Evolutionary conservation across 2,113 vertebrate genomes (phyloP), one percentile per base, ranked within the genome.

Genomic region (Anoura caudifer): DNA sequence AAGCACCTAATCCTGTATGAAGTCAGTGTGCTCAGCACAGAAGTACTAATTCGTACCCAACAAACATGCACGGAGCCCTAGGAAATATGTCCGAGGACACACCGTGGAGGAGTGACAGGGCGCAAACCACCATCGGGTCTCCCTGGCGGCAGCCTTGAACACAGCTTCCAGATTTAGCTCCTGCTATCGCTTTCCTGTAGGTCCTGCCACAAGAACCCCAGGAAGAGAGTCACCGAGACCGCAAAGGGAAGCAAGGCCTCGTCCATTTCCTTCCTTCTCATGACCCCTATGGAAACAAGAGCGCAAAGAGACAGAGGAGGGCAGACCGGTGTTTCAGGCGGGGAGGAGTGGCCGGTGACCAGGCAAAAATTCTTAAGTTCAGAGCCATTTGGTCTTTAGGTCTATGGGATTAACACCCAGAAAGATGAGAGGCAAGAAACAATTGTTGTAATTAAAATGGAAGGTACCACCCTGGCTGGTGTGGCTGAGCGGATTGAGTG

Each of bases 131-230:
- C 50, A 1, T 1, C 1, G 1, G 17, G 33, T 1, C 31, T 14
- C 14, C 83, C 67, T 0, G 15, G 33, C 4, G 16, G 45, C 43
- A 16, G 52, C 52, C 24, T 12, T 1, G 43, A 3, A 61, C 61
- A 3, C 1, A 5, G 41, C 54, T 31, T n/a, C 38, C 54, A n/a
- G 63, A 33, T 1, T 7, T 26, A 19, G 77, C 69, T 7, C 2
- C 33, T 0, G 5, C 2, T 26, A 3, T 20, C 3, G 0, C 43
- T 52, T 73, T 43, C 36, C 9, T 4, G 5, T 4, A 13, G 41
- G 28, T 14, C 70, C n/a, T 82, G 15, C 63, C 33, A n/a, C 73
- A 9, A 7, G 47, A 43, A 75, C 38, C 50, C 65, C 17, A 56
- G 47, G 19, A 38, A 33, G 0, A 14, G n/a, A 28, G 67, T 9